Percentiles rank a stretch among this genome's conserved stretches.
phyloP scores from a whole-genome alignment of 2,797 vertebrate species.

The Neostethus bicornis region DNA sequence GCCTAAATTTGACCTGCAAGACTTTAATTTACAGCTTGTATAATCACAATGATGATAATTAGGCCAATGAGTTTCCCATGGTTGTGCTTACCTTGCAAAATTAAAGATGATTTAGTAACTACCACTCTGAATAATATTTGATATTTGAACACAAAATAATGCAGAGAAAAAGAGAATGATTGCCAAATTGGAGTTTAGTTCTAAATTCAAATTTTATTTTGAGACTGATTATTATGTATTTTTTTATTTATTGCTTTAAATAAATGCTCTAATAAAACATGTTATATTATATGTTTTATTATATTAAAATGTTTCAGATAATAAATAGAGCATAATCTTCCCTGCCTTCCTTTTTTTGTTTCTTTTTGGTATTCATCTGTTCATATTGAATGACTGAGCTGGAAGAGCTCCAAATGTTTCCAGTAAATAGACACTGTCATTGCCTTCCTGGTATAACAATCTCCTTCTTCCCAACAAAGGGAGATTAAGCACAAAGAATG shows the following conservation, averaged over 20 bases:
- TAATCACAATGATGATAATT: neutral
- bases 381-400: slow-evolving; percentile 69
- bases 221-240: neutral
- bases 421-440: slow-evolving; percentile 69
- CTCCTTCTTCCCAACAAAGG: slow-evolving; percentile 67
- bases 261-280: too few relatives aligned
- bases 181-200: neutral
- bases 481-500: slow-evolving; percentile 42
- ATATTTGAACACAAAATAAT: neutral
- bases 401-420: slow-evolving; percentile 78
- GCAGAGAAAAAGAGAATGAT: too few relatives aligned
- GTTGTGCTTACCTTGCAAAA: neutral
- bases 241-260: neutral
- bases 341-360: slow-evolving; percentile 30
- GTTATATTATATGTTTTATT: neutral
- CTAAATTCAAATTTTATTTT: neutral
- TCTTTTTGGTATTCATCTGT: slow-evolving; percentile 59
- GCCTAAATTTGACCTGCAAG: neutral
- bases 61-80: neutral
- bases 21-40: neutral
- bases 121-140: too few relatives aligned
- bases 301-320: slow-evolving; percentile 10
- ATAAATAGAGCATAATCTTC: slow-evolving; percentile 28
- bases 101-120: neutral
- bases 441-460: slow-evolving; percentile 75